These are phyloP conservation scores for Lasioglossum villosulum DNA, from an alignment of 2,888 invertebrate species.

Conservation along the genomic window DNA sequence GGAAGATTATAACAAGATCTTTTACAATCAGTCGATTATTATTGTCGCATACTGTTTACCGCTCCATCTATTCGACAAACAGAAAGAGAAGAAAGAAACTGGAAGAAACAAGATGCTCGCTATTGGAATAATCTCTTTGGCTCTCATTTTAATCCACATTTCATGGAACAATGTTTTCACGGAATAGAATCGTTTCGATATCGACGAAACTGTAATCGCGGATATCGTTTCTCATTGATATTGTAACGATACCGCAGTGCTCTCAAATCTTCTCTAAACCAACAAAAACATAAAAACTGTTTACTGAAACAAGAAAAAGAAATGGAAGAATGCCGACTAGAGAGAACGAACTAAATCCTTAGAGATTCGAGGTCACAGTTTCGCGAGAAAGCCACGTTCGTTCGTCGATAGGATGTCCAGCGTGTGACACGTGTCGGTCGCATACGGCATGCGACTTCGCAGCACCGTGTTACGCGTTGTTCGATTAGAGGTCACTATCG, in stretches of 20 bases:
- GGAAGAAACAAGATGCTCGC: slow-evolving; percentile 14
- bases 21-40: slow-evolving; percentile 36
- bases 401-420: slow-evolving; percentile 11
- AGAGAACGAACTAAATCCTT: slow-evolving; percentile 6
- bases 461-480: not conserved
- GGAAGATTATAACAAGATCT: slow-evolving; percentile 1
- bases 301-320: not conserved
- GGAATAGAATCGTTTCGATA: not conserved
- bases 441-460: not conserved
- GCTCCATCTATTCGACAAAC: not conserved
- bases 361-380: slow-evolving; percentile 27
- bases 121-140: slow-evolving; percentile 16
- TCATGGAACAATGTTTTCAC: not conserved
- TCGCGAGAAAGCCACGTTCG: not conserved
- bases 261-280: not conserved
- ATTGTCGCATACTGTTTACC: slow-evolving; percentile 37
- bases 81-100: not conserved
- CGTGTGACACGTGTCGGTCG: not conserved
- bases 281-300: too few species aligned
- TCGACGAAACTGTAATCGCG: not conserved
- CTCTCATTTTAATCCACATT: not conserved
- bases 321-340: slow-evolving; percentile 1
- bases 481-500: not conserved
- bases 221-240: not conserved
- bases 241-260: not conserved